phyloP scores from a whole-genome alignment of 2,113 vertebrate genomes.

The Sminthopsis crassicaudata region DNA sequence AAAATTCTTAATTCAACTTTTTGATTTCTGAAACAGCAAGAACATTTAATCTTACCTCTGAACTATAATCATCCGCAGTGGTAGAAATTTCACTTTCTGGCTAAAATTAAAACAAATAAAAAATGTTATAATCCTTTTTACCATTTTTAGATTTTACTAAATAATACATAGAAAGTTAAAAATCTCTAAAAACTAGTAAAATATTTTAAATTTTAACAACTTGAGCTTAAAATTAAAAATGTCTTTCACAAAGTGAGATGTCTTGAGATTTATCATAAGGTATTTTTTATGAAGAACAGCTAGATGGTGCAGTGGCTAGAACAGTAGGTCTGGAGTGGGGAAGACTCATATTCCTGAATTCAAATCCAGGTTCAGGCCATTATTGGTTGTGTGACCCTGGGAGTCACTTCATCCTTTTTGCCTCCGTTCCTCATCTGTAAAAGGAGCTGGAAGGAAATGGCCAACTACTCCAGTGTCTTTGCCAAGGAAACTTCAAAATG shows the following conservation, averaged over 20 bases:
- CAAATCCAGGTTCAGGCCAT: neutral
- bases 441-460: neutral
- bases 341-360: neutral
- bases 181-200: constrained; percentile 11
- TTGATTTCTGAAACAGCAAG: neutral
- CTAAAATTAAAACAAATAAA: constrained; percentile 83
- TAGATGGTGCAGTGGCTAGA: neutral
- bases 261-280: constrained; percentile 7
- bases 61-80: constrained; percentile 95
- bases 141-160: neutral
- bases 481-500: neutral
- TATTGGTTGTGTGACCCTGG: neutral
- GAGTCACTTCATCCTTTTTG: neutral
- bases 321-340: too few species aligned
- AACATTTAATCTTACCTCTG: constrained; percentile 90
- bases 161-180: constrained; percentile 26
- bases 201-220: constrained; percentile 15
- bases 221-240: constrained; percentile 34
- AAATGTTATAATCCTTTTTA: constrained; percentile 53
- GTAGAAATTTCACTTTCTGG: constrained; percentile 94
- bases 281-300: neutral
- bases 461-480: neutral
- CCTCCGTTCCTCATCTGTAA: neutral
- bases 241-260: neutral
- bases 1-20: constrained; percentile 35